Conservation (phyloP, 2,888 invertebrate species). For the Stenchaetothrips biformis region DNA sequence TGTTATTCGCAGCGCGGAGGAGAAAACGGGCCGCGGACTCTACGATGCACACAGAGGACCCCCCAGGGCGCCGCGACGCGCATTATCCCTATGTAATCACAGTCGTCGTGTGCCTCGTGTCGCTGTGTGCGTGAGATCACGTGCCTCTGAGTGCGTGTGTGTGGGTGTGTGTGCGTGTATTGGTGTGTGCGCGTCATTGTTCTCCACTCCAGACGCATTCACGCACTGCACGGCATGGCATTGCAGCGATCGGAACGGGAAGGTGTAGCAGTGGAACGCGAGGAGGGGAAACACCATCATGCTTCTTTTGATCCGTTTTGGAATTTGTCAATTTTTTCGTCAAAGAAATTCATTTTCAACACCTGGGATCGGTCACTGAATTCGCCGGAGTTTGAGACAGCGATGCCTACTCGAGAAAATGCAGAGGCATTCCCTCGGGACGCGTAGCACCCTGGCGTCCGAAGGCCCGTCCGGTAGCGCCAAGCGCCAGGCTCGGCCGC, state of each 20-base stretch:
- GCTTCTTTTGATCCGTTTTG: too few relatives aligned
- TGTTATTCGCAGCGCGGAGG: too few relatives aligned
- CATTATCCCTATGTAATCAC: not conserved
- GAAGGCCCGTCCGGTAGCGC: too few relatives aligned
- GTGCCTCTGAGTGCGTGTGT: not conserved
- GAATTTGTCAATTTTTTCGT: too few relatives aligned
- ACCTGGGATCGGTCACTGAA: not conserved
- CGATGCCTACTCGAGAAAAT: too few relatives aligned
- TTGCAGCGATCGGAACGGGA: not conserved
- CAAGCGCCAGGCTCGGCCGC: too few relatives aligned
- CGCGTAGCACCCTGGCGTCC: too few relatives aligned
- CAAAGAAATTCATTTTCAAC: too few relatives aligned
- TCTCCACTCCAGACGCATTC: not conserved
- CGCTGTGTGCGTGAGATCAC: not conserved
- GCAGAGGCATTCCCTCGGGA: too few relatives aligned
- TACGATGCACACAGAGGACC: not conserved
- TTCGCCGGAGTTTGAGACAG: not conserved
- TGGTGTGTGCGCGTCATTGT: not conserved
- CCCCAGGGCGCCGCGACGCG: not conserved
- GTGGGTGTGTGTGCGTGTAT: not conserved
- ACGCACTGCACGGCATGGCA: not conserved
- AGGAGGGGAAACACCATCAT: too few relatives aligned
- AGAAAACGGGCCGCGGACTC: too few relatives aligned
- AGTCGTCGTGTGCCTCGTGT: not conserved
- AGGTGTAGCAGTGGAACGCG: too few relatives aligned